Percentiles rank a stretch among this genome's conserved stretches.
These are phyloP conservation scores for Brachionus asplanchnoidis DNA, from an alignment of 1,140 invertebrate genomes.

Conservation along the genomic window DNA sequence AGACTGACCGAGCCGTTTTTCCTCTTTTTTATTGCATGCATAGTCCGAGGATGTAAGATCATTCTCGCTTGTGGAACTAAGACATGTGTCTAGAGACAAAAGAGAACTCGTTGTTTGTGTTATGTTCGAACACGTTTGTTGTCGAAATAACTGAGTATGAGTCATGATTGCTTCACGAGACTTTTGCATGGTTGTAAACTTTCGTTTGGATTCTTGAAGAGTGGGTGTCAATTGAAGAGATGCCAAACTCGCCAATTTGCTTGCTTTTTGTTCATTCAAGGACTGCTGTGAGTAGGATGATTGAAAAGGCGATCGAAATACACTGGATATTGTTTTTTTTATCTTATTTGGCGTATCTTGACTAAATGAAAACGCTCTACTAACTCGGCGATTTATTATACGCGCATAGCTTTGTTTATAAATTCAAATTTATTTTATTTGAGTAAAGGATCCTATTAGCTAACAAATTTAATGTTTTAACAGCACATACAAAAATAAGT, in stretches of 20 bases:
- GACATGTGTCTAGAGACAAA: constrained; percentile 6
- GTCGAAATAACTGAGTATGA: constrained; percentile 29
- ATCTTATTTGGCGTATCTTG: constrained; percentile 82
- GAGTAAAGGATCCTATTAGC: too few relatives aligned
- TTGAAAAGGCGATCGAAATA: constrained; percentile 69
- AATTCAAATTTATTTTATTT: neutral
- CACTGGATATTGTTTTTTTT: constrained; percentile 85
- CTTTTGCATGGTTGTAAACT: constrained; percentile 38
- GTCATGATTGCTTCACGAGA: constrained; percentile 3
- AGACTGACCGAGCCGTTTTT: neutral
- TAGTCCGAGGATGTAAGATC: neutral
- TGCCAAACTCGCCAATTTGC: constrained; percentile 33
- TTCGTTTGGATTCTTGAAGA: constrained; percentile 24
- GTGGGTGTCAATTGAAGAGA: constrained; percentile 31
- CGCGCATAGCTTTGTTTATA: constrained; percentile 44
- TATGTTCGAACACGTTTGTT: constrained; percentile 34
- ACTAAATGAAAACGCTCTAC: constrained; percentile 84
- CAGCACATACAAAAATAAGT: too few relatives aligned
- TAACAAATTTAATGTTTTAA: too few relatives aligned
- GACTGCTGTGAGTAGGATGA: constrained; percentile 31
- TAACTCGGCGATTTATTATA: constrained; percentile 68
- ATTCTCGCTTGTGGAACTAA: neutral
- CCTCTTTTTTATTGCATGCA: neutral
- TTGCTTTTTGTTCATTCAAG: constrained; percentile 39
- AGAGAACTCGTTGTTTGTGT: constrained; percentile 33